phyloP scores from a whole-genome alignment of 2,888 invertebrate genomes.

The Tetheella fluctuosa region DNA sequence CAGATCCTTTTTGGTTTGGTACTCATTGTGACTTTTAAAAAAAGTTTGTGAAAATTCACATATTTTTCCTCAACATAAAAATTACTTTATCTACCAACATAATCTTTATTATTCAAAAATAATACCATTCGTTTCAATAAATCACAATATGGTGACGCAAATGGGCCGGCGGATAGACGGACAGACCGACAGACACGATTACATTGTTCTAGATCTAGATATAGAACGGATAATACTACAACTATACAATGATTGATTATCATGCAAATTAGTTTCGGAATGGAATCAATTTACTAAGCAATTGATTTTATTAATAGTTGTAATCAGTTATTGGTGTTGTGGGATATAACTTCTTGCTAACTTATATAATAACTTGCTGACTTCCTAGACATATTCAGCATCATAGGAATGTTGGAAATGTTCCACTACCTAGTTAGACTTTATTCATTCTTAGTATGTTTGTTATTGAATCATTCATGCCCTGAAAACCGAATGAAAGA shows the following conservation, averaged over 20 bases:
- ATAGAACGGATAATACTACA: background rate
- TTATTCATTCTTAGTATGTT: background rate
- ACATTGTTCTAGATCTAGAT: slow-evolving; percentile 6
- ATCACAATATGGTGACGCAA: slow-evolving; percentile 2
- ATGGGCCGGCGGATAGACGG: background rate
- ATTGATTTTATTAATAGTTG: background rate
- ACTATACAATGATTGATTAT: background rate
- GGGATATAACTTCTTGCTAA: background rate
- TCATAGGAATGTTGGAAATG: too few species aligned
- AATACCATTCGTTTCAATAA: background rate
- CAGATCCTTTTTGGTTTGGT: too few species aligned
- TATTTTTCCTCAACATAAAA: background rate
- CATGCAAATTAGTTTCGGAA: background rate
- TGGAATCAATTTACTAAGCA: background rate
- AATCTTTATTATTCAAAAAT: background rate
- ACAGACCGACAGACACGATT: background rate
- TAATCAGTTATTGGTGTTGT: background rate
- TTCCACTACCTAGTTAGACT: too few species aligned
- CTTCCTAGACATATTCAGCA: background rate
- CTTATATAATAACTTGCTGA: too few species aligned
- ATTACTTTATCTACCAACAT: background rate
- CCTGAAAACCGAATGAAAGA: too few species aligned
- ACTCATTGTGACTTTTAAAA: too few species aligned
- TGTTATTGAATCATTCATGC: too few species aligned
- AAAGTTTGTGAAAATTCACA: background rate